Evolutionary conservation across 2,797 vertebrate genomes (phyloP), one percentile per base, ranked within the genome.

Genomic region (Trachurus trachurus): DNA sequence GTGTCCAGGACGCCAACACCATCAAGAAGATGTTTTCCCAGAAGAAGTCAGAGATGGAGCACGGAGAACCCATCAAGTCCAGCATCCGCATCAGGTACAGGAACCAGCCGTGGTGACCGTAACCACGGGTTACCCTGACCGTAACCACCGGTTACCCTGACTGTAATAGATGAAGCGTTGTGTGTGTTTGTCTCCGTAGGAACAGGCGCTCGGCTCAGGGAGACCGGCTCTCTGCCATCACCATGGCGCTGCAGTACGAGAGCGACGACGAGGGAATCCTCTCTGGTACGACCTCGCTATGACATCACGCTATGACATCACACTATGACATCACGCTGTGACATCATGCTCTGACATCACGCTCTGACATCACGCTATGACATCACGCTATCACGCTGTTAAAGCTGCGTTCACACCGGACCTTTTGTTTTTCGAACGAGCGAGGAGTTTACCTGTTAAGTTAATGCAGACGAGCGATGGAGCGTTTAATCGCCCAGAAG

Each of bases 21-120:
- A 98, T 99, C 86, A 99, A 99, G 93, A 99, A 99, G 95, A 93
- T 99, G 83, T 99, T 99, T 95, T 93, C 96, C 67, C 97, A 98
- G 91, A 99, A 97, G 93, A 99, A 97, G 88, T 95, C 97, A 76
- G 98, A 99, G 92, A 95, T 99, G 83, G 98, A 99, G 78, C 97
- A 97, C 66, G 96, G 96, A 39, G 98, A 99, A 85, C 96, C 98
- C 60, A 92, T 97, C 83, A 99, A 99, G 84, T 97, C 97, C 90
- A 99, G 97, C 92, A 96, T 99, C 76, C 97, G 98, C 71, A 97
- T 98, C 85, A 98, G 97, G 98, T 99, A 95, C 19, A 44, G 6
- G 6, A 34, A 21, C 45, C 19, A 50, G 3, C 40, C 22, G 1
- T 13, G 0, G 22, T n/a, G n/a, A n/a, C n/a, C n/a, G n/a, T 26